Base-by-base conservation (phyloP, 2,797 vertebrate species). In the Pyrocephalus nanus region DNA sequence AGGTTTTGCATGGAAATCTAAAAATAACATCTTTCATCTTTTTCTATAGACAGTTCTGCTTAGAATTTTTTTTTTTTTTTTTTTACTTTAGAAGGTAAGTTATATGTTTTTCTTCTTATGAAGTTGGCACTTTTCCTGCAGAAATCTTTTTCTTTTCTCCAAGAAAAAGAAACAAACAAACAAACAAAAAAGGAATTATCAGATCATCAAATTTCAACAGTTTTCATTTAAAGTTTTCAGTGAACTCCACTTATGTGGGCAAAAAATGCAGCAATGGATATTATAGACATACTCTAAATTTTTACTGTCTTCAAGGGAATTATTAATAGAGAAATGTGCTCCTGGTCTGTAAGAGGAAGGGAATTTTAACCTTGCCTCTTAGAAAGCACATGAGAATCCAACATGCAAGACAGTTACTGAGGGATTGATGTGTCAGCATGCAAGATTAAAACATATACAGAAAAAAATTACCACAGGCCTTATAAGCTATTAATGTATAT, bases 191-290 rank as follows among this genome's bases (percentile, higher is more conserved):
- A n/a, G n/a, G n/a, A 47, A 54, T 2, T 0, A 42, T 40, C 13
- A 40, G 34, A n/a, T 0, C 2, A 5, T 62, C 26, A 55, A 27
- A 48, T 45, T 88, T 36, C 20, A 76, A 40, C 8, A 70, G 6
- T 42, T 70, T 73, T 43, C 3, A 16, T 48, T 9, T 50, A 29
- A 87, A 53, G 9, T 86, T 78, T 85, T 55, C 32, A 45, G 15
- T 51, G 11, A 62, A 5, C 0, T 72, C 6, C 76, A 23, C 8
- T 38, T 70, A 75, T 2, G 2, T 6, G 6, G 7, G 2, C 0
- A 65, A 70, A 82, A 88, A 65, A 21, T 15, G 7, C 6, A 55
- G 8, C 9, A 27, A 38, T 30, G 11, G 10, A 40, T 88, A n/a
- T 42, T 69, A 40, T 67, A 50, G n/a, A 78, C 3, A 4, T 42